These are phyloP conservation scores for Vanessa cardui DNA, from an alignment of 2,888 invertebrate species.

Conservation along the genomic window DNA sequence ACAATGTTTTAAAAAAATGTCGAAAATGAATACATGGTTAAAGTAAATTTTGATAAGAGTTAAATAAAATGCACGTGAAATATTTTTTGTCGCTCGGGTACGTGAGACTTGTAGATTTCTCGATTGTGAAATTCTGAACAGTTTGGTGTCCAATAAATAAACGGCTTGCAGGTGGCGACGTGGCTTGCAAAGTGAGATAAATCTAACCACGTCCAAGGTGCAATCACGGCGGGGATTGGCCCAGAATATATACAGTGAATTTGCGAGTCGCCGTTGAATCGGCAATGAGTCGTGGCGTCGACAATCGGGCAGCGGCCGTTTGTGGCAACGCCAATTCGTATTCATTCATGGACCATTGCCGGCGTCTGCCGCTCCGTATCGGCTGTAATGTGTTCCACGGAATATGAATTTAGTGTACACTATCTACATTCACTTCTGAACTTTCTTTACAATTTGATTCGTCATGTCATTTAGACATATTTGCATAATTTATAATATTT, in stretches of 20 bases:
- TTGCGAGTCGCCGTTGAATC: conserved; percentile 63
- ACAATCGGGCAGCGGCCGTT: conserved; percentile 75
- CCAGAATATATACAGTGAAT: conserved; percentile 61
- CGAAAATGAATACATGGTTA: background rate
- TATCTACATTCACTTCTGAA: conserved; percentile 16
- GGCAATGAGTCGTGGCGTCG: conserved; percentile 75
- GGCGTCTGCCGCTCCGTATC: conserved; percentile 49
- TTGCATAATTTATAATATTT: too few relatives aligned
- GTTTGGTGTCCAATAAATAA: conserved; percentile 35
- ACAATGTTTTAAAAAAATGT: too few relatives aligned
- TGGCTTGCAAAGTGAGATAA: conserved; percentile 41
- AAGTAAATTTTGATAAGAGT: background rate
- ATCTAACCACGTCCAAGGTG: conserved; percentile 49
- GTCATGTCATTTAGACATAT: background rate
- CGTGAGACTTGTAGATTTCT: background rate
- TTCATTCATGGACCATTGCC: conserved; percentile 71
- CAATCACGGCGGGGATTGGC: conserved; percentile 51
- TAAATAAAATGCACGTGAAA: background rate
- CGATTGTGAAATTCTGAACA: conserved; percentile 23
- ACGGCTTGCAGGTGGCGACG: conserved; percentile 42
- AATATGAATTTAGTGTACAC: conserved; percentile 61
- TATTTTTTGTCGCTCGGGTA: background rate
- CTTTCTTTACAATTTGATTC: conserved; percentile 1
- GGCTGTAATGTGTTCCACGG: conserved; percentile 56
- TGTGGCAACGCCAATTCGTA: conserved; percentile 73